Base-by-base conservation (phyloP, 2,888 invertebrate genomes). In the Polyommatus iphigenia region DNA sequence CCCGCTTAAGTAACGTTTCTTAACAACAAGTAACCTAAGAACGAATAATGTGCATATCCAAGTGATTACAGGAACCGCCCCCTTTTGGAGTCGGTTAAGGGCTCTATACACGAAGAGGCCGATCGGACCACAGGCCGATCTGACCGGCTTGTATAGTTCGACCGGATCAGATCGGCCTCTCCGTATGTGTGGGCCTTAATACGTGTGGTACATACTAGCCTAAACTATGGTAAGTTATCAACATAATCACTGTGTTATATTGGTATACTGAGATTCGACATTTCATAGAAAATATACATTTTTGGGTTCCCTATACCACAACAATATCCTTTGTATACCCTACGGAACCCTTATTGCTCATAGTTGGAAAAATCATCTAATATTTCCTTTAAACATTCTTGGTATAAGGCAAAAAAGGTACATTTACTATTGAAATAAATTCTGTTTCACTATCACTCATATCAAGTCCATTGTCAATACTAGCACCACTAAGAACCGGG, bases 1-100 rank as follows among this genome's bases (percentile, higher is more conserved):
- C 80, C 81, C 82, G 77, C 72, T 80, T 80, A 81, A 77, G 78
- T 82, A 82, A 75, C 75, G n/a, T 20, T 29, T 10, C 75, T 54
- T 46, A 73, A 54, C 15, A 54, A 54, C 29, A 75, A 54, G 79
- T 80, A 78, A 80, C 80, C 82, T 85, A 87, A 78, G 80, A 81
- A n/a, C n/a, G n/a, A n/a, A 72, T 80, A 79, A 80, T 81, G 41
- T 73, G 41, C 46, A 73, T 73, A 75, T 54, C 36, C 75, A 75
- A 29, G 54, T 75, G 75, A 54, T 75, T 75, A 75, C 50, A 75
- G 50, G 50, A 73, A 54, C 18, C 54, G 15, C 10, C 41, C 15
- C 54, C 5, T 54, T 36, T 32, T 41, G 41, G 41, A n/a, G 41
- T 20, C 18, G 13, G 54, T 54, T 54, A 46, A 46, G 54, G 54